Conservation (phyloP, 2,797 vertebrate species). For the Steatocranus sp. region DNA sequence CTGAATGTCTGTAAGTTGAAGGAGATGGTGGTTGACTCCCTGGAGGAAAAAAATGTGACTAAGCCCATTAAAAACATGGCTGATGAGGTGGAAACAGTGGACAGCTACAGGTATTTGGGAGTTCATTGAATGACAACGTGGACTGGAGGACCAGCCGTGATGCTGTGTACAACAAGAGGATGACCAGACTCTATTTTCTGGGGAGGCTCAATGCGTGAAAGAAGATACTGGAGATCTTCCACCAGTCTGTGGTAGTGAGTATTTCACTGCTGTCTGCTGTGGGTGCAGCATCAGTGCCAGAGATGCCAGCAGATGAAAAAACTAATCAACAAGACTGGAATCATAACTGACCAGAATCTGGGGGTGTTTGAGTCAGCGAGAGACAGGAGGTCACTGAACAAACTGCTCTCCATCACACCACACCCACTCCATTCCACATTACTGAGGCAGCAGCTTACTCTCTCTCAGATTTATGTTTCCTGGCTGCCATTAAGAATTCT, state of each 20-base stretch:
- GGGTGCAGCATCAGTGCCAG: background rate
- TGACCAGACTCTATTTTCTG: background rate
- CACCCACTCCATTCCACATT: background rate
- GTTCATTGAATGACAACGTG: background rate
- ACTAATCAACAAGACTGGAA: background rate
- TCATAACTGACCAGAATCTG: background rate
- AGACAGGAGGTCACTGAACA: background rate
- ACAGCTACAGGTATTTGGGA: background rate
- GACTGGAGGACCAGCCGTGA: background rate
- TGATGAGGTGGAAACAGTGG: fast-evolving
- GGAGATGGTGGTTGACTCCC: background rate
- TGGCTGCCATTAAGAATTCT: background rate
- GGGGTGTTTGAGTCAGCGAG: background rate
- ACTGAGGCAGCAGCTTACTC: background rate
- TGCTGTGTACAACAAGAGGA: background rate
- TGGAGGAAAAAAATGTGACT: background rate
- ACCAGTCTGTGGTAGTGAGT: background rate
- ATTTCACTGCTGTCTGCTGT: background rate
- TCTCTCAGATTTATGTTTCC: background rate
- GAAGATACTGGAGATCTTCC: background rate
- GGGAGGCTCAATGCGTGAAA: background rate
- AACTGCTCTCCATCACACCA: background rate
- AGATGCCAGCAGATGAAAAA: background rate
- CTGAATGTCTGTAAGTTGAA: background rate
- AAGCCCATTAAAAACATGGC: background rate